phyloP scores from a whole-genome alignment of 2,888 invertebrate species.

The Zonitis immaculata region DNA sequence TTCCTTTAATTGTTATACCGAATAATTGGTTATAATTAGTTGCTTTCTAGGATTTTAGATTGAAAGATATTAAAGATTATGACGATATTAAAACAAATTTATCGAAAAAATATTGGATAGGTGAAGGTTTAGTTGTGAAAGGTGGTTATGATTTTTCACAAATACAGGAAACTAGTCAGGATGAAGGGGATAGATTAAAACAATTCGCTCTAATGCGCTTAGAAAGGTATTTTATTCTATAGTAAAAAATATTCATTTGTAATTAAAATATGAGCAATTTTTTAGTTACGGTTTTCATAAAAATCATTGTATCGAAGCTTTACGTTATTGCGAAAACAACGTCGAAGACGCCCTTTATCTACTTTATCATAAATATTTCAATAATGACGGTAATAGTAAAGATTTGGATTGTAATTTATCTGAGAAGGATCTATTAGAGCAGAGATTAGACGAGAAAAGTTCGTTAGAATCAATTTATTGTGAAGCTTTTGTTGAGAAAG shows the following conservation, averaged over 20 bases:
- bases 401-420: slow-evolving; percentile 47
- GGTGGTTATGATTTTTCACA: slow-evolving; percentile 66
- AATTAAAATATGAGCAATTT: slow-evolving; percentile 16
- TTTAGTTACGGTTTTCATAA: slow-evolving; percentile 70
- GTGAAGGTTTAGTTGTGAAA: slow-evolving; percentile 69
- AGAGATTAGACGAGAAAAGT: slow-evolving; percentile 66
- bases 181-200: slow-evolving; percentile 61
- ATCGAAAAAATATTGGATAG: slow-evolving; percentile 70
- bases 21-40: slow-evolving; percentile 3
- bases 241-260: neutral
- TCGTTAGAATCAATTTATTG: slow-evolving; percentile 77
- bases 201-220: slow-evolving; percentile 68
- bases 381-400: slow-evolving; percentile 39
- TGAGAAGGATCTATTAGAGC: slow-evolving; percentile 57
- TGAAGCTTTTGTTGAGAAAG: slow-evolving; percentile 62
- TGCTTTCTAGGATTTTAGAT: slow-evolving; percentile 48
- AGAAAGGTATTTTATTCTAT: slow-evolving; percentile 53
- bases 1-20: neutral
- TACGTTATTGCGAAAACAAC: slow-evolving; percentile 61
- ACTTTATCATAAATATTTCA: slow-evolving; percentile 67
- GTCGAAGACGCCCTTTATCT: slow-evolving; percentile 68
- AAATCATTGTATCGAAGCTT: slow-evolving; percentile 69
- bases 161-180: slow-evolving; percentile 50
- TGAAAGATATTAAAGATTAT: slow-evolving; percentile 49
- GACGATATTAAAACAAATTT: slow-evolving; percentile 65